These are phyloP conservation scores for Eudyptes chrysolophus DNA, from an alignment of 2,113 vertebrate genomes.

Conservation along the genomic window DNA sequence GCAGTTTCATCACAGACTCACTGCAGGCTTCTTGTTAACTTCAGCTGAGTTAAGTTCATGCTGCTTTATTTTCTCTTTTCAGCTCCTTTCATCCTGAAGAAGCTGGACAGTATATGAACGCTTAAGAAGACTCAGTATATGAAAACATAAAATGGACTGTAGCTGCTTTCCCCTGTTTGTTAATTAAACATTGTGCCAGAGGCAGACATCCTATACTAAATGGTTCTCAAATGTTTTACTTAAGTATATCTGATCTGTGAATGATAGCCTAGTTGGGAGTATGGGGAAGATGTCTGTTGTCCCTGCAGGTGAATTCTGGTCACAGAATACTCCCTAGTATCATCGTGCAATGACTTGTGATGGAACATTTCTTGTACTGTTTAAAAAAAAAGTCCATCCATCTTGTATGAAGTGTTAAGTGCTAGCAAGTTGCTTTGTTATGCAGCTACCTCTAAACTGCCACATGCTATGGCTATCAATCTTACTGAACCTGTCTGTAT, in stretches of 20 bases:
- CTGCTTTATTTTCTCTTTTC: conserved; percentile 37
- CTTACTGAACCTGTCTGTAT: neutral
- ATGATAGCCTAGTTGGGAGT: neutral
- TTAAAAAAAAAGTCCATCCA: neutral
- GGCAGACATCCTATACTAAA: neutral
- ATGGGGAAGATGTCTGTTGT: neutral
- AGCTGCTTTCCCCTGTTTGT: neutral
- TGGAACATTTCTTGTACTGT: neutral
- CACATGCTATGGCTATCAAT: neutral
- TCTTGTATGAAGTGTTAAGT: neutral
- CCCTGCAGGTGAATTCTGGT: neutral
- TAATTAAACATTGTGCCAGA: neutral
- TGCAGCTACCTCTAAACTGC: conserved; percentile 12
- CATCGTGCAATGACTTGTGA: neutral
- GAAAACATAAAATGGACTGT: neutral
- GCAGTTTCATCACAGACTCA: neutral
- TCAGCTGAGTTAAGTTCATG: neutral
- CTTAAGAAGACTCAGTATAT: neutral
- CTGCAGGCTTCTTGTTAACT: neutral
- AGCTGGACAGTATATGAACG: conserved; percentile 93
- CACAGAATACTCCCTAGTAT: neutral
- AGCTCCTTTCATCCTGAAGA: conserved; percentile 94
- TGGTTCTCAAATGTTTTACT: neutral
- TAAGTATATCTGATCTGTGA: neutral
- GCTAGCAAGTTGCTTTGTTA: neutral